phyloP scores from a whole-genome alignment of 2,888 invertebrate species.

The Aphodius granarius region DNA sequence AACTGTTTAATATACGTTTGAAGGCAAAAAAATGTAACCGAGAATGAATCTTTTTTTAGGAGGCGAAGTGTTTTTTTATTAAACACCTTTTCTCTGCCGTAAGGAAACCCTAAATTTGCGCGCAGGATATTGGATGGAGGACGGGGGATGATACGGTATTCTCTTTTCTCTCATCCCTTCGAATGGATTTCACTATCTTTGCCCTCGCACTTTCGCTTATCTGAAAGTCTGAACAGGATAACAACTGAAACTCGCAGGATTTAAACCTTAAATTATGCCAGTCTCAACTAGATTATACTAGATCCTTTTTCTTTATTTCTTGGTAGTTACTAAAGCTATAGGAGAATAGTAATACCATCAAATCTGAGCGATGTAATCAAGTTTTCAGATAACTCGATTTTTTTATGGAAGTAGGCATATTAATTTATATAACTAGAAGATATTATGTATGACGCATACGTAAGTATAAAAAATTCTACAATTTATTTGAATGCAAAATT shows the following conservation, averaged over 20 bases:
- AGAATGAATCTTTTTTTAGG: conserved; percentile 5
- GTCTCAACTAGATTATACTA: conserved; percentile 12
- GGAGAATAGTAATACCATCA: too few relatives aligned
- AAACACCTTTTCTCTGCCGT: background rate
- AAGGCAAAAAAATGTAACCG: conserved; percentile 17
- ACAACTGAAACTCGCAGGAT: conserved; percentile 8
- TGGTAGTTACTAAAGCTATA: conserved; percentile 4
- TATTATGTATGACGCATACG: too few relatives aligned
- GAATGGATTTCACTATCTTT: background rate
- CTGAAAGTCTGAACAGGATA: conserved; percentile 12
- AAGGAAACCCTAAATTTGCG: background rate
- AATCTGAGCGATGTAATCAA: too few relatives aligned
- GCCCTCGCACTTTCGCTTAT: conserved; percentile 7
- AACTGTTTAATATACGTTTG: conserved; percentile 23
- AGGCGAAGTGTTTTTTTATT: background rate
- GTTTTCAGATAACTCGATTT: too few relatives aligned
- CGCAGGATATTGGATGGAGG: background rate
- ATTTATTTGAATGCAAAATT: too few relatives aligned
- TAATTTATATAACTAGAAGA: too few relatives aligned
- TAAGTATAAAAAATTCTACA: too few relatives aligned
- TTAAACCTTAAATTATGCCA: conserved; percentile 17
- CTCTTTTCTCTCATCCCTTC: background rate
- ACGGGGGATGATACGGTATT: background rate
- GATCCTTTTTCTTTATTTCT: background rate
- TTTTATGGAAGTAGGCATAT: too few relatives aligned